Conservation (phyloP, 2,888 invertebrate species). For the Folsomia manolachei region DNA sequence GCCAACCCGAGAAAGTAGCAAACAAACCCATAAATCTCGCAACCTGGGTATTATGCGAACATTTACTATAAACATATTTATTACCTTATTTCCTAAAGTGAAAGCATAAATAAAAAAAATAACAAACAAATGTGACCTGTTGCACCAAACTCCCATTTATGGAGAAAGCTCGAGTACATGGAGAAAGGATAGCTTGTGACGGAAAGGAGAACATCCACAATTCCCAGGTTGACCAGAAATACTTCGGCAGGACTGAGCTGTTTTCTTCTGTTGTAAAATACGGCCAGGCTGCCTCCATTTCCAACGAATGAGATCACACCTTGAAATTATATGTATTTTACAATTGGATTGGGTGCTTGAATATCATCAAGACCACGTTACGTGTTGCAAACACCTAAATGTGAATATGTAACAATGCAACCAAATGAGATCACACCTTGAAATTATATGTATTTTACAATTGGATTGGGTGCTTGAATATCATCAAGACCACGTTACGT, state of each 20-base stretch:
- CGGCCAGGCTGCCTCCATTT: constrained; percentile 31
- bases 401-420: no score
- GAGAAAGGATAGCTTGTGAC: constrained; percentile 43
- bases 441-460: no score
- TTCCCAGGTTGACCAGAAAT: constrained; percentile 44
- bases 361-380: no score
- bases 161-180: constrained; percentile 41
- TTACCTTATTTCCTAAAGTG: not conserved
- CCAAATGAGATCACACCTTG: constrained; percentile 41
- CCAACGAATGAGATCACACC: constrained; percentile 42
- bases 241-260: constrained; percentile 43
- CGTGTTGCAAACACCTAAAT: no score
- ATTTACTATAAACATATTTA: not conserved
- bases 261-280: constrained; percentile 37
- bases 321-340: no score
- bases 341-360: no score
- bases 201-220: constrained; percentile 43
- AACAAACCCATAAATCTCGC: constrained; percentile 42
- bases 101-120: no score
- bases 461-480: no score
- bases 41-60: constrained; percentile 29
- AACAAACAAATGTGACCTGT: no score
- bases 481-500: no score
- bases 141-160: constrained; percentile 46
- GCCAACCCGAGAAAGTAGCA: constrained; percentile 48